Base-by-base conservation (phyloP, 2,113 vertebrate genomes). In the Labeo rohita region DNA sequence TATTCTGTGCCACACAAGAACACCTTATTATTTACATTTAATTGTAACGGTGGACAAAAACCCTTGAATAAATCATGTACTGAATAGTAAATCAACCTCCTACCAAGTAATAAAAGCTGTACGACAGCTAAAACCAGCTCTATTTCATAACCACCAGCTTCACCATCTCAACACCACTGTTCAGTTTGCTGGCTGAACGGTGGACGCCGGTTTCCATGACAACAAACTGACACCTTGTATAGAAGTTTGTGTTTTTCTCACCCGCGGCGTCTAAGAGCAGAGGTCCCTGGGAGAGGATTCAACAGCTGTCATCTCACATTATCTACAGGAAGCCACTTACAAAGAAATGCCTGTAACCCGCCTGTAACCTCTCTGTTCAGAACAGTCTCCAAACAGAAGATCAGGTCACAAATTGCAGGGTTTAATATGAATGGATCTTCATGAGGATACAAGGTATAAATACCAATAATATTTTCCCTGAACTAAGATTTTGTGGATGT, bases 151-250 rank as follows among this genome's bases (percentile, higher is more conserved):
- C 6, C 12, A 6, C 12, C 56, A 52, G 56, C 45, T 59, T n/a
- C 47, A 70, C 28, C 36, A 70, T 49, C 63, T 52, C 10, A 16
- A 50, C 56, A 80, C 36, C 39, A 23, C 16, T 23, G 74, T 52
- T 79, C 45, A n/a, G 18, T 56, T 85, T 77, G 13, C 36, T 6
- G n/a, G 47, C n/a, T 28, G 39, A 47, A 56, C 76, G 13, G 59
- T 80, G 65, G 34, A 79, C 52, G 45, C 43, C 21, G 45, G 86
- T 84, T 63, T 80, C 86, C 79, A 85, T 85, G 84, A 75, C 84
- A 85, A 88, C 87, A 49, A 80, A 8, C 56, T 52, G 83, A 87
- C 82, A 83, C 54, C 52, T 50, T 54, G 34, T 45, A 34, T 74
- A 9, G 45, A 66, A 23, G 83, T 85, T 39, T 52, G 16, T 61